Conservation (phyloP, 2,797 vertebrate species). For the Bradypodion pumilum region DNA sequence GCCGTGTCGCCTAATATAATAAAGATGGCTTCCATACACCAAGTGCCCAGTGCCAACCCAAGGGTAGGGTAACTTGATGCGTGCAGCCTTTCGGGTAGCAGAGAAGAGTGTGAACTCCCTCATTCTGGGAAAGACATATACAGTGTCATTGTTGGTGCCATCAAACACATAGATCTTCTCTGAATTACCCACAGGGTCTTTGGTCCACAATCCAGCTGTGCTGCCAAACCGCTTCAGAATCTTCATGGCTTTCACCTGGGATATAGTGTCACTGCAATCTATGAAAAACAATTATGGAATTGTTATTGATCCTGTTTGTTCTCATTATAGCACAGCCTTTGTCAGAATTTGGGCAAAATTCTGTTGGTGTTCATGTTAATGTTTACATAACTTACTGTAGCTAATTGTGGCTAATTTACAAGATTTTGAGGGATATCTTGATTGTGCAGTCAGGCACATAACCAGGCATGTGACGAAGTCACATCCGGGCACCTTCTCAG, state of each 20-base stretch:
- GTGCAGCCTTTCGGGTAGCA: constrained; percentile 76
- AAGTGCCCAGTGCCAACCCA: constrained; percentile 88
- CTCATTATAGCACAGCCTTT: neutral
- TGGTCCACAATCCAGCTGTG: constrained; percentile 89
- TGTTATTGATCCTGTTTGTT: neutral
- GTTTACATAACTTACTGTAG: too few relatives aligned
- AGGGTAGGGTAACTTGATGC: constrained; percentile 83
- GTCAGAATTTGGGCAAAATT: neutral
- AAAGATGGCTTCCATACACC: constrained; percentile 86
- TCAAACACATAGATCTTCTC: constrained; percentile 93
- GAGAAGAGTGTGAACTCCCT: constrained; percentile 85
- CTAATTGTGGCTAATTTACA: too few relatives aligned
- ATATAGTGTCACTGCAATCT: constrained; percentile 93
- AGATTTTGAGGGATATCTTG: too few relatives aligned
- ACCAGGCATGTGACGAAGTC: too few relatives aligned
- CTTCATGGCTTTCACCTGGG: constrained; percentile 91
- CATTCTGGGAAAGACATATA: constrained; percentile 86
- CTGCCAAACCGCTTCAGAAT: constrained; percentile 90
- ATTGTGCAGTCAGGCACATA: too few relatives aligned
- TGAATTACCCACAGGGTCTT: constrained; percentile 80
- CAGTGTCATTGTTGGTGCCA: constrained; percentile 82
- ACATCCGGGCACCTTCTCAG: too few relatives aligned
- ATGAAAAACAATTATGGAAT: constrained; percentile 28
- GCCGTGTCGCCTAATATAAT: constrained; percentile 83
- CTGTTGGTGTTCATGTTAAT: too few relatives aligned